Conservation (phyloP, 2,113 vertebrate species). For the Neomonachus schauinslandi region DNA sequence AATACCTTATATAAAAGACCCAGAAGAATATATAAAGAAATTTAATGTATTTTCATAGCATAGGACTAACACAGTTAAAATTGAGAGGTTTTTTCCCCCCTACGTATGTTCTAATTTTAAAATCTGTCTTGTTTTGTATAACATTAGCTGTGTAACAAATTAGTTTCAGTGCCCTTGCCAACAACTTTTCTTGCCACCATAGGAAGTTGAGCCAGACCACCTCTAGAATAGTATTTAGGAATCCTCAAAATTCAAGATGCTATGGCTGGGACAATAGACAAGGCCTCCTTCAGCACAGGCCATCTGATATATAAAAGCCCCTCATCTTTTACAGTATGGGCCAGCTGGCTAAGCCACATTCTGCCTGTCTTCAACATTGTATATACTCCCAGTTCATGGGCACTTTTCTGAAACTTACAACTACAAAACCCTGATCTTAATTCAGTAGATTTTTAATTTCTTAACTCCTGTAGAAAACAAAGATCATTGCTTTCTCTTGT, state of each 20-base stretch:
- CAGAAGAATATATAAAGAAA: conserved; percentile 75
- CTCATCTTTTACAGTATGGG: not conserved
- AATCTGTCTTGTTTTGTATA: conserved; percentile 32
- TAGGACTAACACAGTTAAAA: not conserved
- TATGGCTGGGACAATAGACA: not conserved
- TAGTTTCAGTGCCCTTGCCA: not conserved
- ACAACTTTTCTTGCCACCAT: not conserved
- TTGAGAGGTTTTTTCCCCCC: rapidly evolving
- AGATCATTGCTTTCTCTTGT: not conserved
- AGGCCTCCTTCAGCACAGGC: not conserved
- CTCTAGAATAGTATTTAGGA: conserved; percentile 12
- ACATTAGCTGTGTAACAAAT: not conserved
- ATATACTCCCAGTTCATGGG: not conserved
- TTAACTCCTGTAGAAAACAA: not conserved
- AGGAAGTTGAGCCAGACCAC: not conserved
- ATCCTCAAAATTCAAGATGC: not conserved
- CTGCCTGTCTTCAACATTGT: not conserved
- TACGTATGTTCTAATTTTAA: not conserved
- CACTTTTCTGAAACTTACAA: not conserved
- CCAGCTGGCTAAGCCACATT: not conserved
- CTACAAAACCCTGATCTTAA: not conserved
- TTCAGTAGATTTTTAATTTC: not conserved
- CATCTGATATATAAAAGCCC: not conserved
- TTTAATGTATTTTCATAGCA: not conserved
- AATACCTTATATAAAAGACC: conserved; percentile 82